Conservation (phyloP, 2,888 invertebrate species). For the Ecliptopera silaceata region DNA sequence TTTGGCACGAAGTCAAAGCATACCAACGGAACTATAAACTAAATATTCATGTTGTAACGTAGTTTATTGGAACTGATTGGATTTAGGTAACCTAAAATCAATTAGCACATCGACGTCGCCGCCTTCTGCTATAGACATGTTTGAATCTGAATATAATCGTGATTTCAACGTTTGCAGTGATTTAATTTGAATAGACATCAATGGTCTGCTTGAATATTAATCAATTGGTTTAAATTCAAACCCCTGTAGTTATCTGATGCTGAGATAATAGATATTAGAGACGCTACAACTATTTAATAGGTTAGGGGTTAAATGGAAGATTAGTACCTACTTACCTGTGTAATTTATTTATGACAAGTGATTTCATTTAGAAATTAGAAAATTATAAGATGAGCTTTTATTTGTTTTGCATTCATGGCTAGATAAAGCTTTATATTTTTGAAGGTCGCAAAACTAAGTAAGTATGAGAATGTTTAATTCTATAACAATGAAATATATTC, state of each 20-base stretch:
- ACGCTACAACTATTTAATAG: neutral
- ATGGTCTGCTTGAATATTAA: constrained; percentile 31
- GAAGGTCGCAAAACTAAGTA: no score
- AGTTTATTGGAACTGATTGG: neutral
- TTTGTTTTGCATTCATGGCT: no score
- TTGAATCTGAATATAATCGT: constrained; percentile 10
- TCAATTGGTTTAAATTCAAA: constrained; percentile 21
- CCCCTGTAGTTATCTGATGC: constrained; percentile 23
- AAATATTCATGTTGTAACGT: no score
- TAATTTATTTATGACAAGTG: no score
- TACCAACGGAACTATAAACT: no score
- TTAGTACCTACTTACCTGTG: neutral
- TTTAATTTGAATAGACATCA: constrained; percentile 28
- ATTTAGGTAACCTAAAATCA: constrained; percentile 7
- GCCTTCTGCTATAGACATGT: constrained; percentile 19
- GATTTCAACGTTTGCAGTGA: neutral
- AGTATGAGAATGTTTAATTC: no score
- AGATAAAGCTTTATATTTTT: no score
- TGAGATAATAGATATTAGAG: constrained; percentile 5
- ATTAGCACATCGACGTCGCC: neutral
- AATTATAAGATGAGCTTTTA: no score
- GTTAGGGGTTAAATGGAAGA: neutral
- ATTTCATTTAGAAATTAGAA: no score
- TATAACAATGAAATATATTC: no score
- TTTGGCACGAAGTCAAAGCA: no score